Evolutionary conservation across 1,140 invertebrate genomes (phyloP), one percentile per base, ranked within the genome.

Genomic region (Nomia melanderi): DNA sequence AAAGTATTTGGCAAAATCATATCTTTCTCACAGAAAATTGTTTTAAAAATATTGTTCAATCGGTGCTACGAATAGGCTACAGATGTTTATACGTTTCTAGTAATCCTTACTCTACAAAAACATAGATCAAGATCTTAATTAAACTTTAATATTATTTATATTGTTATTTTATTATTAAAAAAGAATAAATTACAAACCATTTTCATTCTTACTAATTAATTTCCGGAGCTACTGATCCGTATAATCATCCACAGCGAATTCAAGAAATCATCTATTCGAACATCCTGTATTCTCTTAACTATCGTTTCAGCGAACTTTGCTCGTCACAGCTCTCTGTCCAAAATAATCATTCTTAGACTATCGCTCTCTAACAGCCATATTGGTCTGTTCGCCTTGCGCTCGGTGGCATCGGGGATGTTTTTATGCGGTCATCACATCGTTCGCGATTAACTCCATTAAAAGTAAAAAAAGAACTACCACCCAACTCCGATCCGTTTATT

Each of bases 401-500:
- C 47, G 20, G 47, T 50, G 47, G 20, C 20, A 7, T 50, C n/a
- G 47, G 20, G 8, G 47, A 50, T n/a, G 47, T n/a, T 50, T 36
- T 50, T n/a, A 50, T 7, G 47, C 47, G 47, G 47, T n/a, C 47
- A 1, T 50, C 8, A 1, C 47, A n/a, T n/a, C 20, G 47, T 50
- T 50, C 20, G 5, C 7, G 4, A 8, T n/a, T 8, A n/a, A n/a
- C 47, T 5, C 6, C 20, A 1, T 50, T 3, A 50, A 50, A 8
- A 50, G 5, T 50, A 8, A 50, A 50, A 8, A 50, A 50, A 20
- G 2, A 47, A 5, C 33, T n/a, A 6, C 1, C 20, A n/a, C n/a
- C 20, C 20, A 4, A 20, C 8, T 50, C 47, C 77, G 69, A 75
- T 23, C 64, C 62, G 27, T 81, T 65, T 50, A 57, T 83, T 83